Percentiles rank a stretch among this genome's conserved stretches.
Evolutionary conservation across 2,888 invertebrate species (phyloP).

Genomic region (Notodonta dromedarius): DNA sequence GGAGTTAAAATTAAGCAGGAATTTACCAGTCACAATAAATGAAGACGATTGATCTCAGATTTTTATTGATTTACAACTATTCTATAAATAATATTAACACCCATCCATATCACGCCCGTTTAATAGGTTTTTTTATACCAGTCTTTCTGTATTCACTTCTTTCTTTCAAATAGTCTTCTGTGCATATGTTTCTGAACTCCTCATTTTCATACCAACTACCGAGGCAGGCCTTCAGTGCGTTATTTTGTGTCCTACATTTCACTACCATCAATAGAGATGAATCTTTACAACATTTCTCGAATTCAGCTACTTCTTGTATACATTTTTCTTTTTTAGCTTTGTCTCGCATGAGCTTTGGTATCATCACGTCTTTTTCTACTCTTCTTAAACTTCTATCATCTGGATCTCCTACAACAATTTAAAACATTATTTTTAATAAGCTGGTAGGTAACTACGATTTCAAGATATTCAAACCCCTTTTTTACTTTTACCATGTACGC

Average conservation of each 20-base stretch:
- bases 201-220: constrained; percentile 90
- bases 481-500: constrained; percentile 17
- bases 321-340: constrained; percentile 93
- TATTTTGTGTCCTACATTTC: constrained; percentile 90
- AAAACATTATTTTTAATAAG: not conserved
- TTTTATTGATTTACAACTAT: constrained; percentile 53
- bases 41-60: constrained; percentile 60
- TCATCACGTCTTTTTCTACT: constrained; percentile 94
- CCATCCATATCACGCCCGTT: constrained; percentile 61
- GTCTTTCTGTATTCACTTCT: constrained; percentile 92
- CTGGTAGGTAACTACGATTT: not conserved
- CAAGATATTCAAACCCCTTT: no score
- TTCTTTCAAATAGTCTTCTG: constrained; percentile 91
- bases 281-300: constrained; percentile 89
- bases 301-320: constrained; percentile 87
- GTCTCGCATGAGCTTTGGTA: constrained; percentile 95
- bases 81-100: constrained; percentile 29
- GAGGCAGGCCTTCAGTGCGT: constrained; percentile 88
- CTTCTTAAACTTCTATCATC: constrained; percentile 91
- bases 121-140: constrained; percentile 87
- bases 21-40: constrained; percentile 71
- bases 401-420: constrained; percentile 89
- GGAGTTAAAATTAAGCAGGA: constrained; percentile 87
- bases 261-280: constrained; percentile 88
- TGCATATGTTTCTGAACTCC: constrained; percentile 89